phyloP scores from a whole-genome alignment of 2,797 vertebrate genomes.

The Gadopsis bispinosus region DNA sequence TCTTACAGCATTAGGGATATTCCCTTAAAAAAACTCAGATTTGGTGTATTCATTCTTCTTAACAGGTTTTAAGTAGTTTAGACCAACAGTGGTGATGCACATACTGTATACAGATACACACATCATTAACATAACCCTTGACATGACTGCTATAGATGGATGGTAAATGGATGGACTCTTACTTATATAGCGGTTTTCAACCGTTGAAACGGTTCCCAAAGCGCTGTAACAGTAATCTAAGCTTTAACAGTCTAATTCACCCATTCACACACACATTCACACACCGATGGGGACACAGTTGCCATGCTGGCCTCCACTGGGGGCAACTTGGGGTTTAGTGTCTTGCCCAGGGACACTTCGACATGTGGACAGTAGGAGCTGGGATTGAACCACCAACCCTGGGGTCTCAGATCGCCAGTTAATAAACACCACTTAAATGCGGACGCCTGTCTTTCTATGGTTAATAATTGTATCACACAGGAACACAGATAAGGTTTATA shows the following conservation, averaged over 20 bases:
- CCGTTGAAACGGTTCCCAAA: too few species aligned
- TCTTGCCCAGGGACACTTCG: too few species aligned
- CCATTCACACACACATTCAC: too few species aligned
- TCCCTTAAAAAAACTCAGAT: background rate
- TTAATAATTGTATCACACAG: conserved; percentile 60
- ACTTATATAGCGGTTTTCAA: too few species aligned
- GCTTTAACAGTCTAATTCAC: too few species aligned
- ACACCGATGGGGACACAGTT: too few species aligned
- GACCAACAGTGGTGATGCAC: background rate
- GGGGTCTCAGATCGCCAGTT: background rate
- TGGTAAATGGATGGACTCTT: too few species aligned
- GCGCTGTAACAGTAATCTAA: too few species aligned
- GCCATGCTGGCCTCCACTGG: too few species aligned
- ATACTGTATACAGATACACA: background rate
- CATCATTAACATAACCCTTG: background rate
- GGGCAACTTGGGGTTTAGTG: too few species aligned
- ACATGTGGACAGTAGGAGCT: too few species aligned
- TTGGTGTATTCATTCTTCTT: background rate
- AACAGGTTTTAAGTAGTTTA: background rate
- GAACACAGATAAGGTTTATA: conserved; percentile 50
- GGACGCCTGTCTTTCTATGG: conserved; percentile 2
- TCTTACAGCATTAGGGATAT: background rate
- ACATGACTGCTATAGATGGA: background rate
- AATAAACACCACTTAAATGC: conserved; percentile 8
- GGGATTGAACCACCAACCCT: too few species aligned